Evolutionary conservation across 2,797 vertebrate genomes (phyloP).

Genomic region (Sebastes wilsoni): DNA sequence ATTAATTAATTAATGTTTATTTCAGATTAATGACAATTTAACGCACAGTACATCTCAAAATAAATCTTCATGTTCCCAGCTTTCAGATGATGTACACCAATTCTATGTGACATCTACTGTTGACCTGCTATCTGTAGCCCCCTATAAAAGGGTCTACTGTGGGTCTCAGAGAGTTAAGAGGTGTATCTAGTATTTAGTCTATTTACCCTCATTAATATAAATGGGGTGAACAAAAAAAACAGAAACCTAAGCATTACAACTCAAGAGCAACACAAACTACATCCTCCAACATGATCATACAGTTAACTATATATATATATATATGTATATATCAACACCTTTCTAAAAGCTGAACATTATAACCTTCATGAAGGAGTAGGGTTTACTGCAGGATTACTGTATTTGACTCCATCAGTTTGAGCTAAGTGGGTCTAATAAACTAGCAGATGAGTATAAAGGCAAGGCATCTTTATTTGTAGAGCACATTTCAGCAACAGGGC

Average conservation of each 20-base stretch:
- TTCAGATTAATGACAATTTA: too few species aligned
- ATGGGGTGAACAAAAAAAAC: not conserved
- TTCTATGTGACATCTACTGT: too few species aligned
- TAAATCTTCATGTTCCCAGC: too few species aligned
- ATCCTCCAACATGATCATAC: not conserved
- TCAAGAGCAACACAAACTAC: not conserved
- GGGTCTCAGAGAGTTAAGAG: not conserved
- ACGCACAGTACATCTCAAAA: accelerated
- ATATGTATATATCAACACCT: not conserved
- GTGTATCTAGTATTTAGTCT: not conserved
- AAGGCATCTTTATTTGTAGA: too few species aligned
- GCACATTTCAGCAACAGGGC: too few species aligned
- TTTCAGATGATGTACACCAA: too few species aligned
- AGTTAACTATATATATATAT: too few species aligned
- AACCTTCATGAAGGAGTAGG: too few species aligned
- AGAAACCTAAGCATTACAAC: not conserved
- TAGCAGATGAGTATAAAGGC: accelerated
- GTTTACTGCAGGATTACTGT: not conserved
- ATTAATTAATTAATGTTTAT: accelerated
- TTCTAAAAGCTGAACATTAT: not conserved
- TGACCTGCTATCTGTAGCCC: too few species aligned
- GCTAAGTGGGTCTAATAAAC: too few species aligned
- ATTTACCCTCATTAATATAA: not conserved
- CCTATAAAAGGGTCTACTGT: too few species aligned
- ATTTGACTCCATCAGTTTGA: not conserved